Evolutionary conservation across 2,888 invertebrate species (phyloP).

Genomic region (Palloptera scutellata): DNA sequence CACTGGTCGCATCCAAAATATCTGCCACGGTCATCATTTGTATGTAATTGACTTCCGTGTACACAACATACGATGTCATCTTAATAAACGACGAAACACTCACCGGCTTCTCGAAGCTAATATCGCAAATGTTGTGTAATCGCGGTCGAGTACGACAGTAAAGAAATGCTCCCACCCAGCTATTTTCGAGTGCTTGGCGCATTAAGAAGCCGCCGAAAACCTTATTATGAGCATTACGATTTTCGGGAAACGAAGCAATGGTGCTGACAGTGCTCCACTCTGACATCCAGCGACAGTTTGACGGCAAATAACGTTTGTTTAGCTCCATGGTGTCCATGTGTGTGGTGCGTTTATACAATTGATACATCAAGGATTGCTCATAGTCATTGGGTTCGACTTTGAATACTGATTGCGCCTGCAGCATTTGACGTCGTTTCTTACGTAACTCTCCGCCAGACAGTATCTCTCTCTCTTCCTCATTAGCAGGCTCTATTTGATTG

Average conservation of each 20-base stretch:
- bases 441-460: constrained; percentile 69
- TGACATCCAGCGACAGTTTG: constrained; percentile 73
- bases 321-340: constrained; percentile 66
- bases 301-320: constrained; percentile 66
- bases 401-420: constrained; percentile 69
- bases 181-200: constrained; percentile 77
- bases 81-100: constrained; percentile 75
- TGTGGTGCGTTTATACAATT: constrained; percentile 71
- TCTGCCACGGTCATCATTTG: constrained; percentile 76
- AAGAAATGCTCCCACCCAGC: constrained; percentile 72
- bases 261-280: constrained; percentile 68
- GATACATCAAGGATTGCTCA: constrained; percentile 74
- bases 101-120: constrained; percentile 75
- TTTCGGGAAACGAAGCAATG: constrained; percentile 70
- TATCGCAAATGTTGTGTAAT: constrained; percentile 73
- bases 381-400: constrained; percentile 71
- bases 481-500: constrained; percentile 69
- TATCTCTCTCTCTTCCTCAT: constrained; percentile 70
- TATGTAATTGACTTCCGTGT: constrained; percentile 66
- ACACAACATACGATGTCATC: constrained; percentile 73
- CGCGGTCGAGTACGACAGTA: constrained; percentile 69
- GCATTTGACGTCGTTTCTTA: constrained; percentile 65
- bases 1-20: constrained; percentile 67
- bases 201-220: constrained; percentile 84
- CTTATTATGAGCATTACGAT: constrained; percentile 78